Evolutionary conservation across 2,888 invertebrate species (phyloP).

Genomic region (Alsophila aescularia): DNA sequence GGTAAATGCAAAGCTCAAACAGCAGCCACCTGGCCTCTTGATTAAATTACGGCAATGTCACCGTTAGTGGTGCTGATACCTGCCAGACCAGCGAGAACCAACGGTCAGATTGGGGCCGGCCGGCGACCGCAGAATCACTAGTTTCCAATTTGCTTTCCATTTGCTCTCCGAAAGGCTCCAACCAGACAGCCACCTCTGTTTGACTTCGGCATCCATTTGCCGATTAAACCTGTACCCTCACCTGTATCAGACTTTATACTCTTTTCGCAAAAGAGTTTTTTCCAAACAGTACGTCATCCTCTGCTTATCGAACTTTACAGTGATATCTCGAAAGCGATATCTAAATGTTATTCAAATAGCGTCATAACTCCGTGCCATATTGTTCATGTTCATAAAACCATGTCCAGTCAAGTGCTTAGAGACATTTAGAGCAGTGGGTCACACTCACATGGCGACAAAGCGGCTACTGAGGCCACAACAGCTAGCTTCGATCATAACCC

Average conservation of each 20-base stretch:
- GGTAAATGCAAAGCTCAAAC: constrained; percentile 16
- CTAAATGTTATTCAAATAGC: too few species aligned
- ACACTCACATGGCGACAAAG: constrained; percentile 46
- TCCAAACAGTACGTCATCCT: too few species aligned
- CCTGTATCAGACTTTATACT: constrained; percentile 3
- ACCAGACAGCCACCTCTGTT: constrained; percentile 48
- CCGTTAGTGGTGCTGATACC: constrained; percentile 46
- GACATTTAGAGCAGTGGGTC: constrained; percentile 53
- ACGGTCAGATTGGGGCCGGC: constrained; percentile 43
- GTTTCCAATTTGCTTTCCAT: constrained; percentile 70
- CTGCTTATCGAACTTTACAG: too few species aligned
- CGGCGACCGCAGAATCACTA: constrained; percentile 44
- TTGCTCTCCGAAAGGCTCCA: constrained; percentile 59
- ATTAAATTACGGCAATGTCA: constrained; percentile 48
- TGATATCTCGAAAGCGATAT: too few species aligned
- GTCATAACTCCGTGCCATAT: not conserved
- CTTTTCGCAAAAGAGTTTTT: not conserved
- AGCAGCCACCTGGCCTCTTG: constrained; percentile 26
- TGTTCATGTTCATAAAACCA: constrained; percentile 35
- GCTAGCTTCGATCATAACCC: constrained; percentile 32
- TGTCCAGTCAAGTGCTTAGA: constrained; percentile 42
- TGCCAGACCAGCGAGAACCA: constrained; percentile 22
- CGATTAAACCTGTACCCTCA: constrained; percentile 18
- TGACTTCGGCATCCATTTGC: constrained; percentile 35
- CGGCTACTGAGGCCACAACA: constrained; percentile 36